Evolutionary conservation across 2,113 vertebrate genomes (phyloP).

Genomic region (Sylvietta virens): DNA sequence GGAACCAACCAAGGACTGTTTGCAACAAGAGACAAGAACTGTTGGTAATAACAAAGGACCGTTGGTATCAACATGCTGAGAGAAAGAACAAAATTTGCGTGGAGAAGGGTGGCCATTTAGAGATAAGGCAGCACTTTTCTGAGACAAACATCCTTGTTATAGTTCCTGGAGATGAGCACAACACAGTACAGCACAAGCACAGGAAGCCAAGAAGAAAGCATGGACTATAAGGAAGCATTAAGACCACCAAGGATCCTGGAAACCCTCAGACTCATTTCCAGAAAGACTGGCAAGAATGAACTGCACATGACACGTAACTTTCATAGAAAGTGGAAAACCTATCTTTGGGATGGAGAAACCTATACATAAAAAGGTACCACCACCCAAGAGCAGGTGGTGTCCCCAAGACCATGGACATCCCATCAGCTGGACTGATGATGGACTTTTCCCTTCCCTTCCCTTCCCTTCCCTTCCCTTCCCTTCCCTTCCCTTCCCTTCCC

Average conservation of each 20-base stretch:
- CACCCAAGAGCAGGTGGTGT: rapidly evolving
- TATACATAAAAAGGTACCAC: background rate
- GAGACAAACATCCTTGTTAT: background rate
- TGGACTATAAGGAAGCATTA: background rate
- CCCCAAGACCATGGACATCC: background rate
- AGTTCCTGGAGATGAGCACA: background rate
- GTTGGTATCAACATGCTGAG: rapidly evolving
- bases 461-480: too few species aligned
- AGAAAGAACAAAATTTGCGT: background rate
- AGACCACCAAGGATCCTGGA: background rate
- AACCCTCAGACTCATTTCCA: background rate
- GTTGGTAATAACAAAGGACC: background rate
- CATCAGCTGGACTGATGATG: background rate
- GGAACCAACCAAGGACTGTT: background rate
- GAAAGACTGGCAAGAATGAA: background rate
- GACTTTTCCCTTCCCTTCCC: too few species aligned
- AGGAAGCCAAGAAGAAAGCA: background rate
- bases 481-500: too few species aligned
- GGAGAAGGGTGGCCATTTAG: background rate
- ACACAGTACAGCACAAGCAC: rapidly evolving
- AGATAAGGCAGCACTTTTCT: background rate
- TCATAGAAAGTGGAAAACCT: background rate
- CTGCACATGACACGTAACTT: background rate
- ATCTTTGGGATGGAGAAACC: background rate
- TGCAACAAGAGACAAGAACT: background rate